Conservation (phyloP, 2,113 vertebrate genomes). For the Gila orcuttii region DNA sequence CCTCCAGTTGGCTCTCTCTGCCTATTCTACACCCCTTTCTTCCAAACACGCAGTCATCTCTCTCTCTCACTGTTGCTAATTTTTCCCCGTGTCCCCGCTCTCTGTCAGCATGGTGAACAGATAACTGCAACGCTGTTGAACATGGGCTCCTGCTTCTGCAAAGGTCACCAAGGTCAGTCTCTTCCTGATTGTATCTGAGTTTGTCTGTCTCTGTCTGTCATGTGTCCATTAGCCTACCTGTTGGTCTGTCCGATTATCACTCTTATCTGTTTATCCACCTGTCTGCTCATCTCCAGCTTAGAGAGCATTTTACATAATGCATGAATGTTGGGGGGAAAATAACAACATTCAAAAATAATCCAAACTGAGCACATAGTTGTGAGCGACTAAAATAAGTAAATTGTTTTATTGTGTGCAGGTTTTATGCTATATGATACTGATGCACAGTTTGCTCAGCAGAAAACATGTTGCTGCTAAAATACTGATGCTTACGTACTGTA, state of each 20-base stretch:
- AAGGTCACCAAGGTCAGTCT: conserved; percentile 83
- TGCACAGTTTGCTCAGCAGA: neutral
- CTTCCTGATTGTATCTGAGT: conserved; percentile 55
- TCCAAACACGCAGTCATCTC: conserved; percentile 8
- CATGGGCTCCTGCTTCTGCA: conserved; percentile 82
- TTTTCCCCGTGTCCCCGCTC: conserved; percentile 21
- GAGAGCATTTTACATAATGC: neutral
- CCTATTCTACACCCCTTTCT: conserved; percentile 7
- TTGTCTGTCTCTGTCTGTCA: conserved; percentile 17
- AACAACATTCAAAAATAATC: neutral
- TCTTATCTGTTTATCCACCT: neutral
- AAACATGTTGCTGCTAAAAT: neutral
- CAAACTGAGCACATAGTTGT: neutral
- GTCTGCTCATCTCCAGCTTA: neutral
- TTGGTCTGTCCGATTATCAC: conserved; percentile 1
- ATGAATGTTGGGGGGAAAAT: neutral
- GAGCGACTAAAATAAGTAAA: neutral
- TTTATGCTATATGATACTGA: neutral
- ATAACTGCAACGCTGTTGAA: conserved; percentile 70
- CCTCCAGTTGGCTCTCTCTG: conserved; percentile 14
- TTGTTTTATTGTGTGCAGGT: neutral
- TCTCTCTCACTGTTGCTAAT: conserved; percentile 27
- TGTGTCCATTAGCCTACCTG: conserved; percentile 32
- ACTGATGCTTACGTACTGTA: neutral
- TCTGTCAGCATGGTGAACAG: conserved; percentile 76